Evolutionary conservation across 2,888 invertebrate genomes (phyloP), one percentile per base, ranked within the genome.

Genomic region (Melanostoma mellinum): DNA sequence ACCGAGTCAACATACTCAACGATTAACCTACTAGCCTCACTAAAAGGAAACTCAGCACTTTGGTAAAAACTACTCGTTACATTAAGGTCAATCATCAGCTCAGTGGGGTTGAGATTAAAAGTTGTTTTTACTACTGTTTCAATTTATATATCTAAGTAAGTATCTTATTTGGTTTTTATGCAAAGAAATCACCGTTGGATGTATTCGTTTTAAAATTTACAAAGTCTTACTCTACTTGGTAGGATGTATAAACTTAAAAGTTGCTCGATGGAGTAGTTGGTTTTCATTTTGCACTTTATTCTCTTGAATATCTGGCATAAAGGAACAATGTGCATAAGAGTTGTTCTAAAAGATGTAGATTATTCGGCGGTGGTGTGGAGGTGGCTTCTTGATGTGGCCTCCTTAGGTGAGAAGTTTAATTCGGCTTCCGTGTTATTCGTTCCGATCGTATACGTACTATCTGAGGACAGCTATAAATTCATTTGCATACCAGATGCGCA

Each of bases 261-360:
- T 65, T 84, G 74, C 69, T 60, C 20, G 33, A n/a, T 35, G 20
- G 53, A 79, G 67, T 67, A 79, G 71, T 71, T 36, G 55, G 71
- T 84, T 79, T 84, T 84, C 84, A 84, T 84, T 79, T 84, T 84
- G 79, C 84, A 84, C 74, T 84, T 84, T 60, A 84, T 84, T 74
- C 75, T 84, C 67, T 79, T 78, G 60, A 79, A 79, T 71, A 84
- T 74, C 65, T 78, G 78, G 50, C 69, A 69, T 10, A 48, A 44
- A 69, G 74, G 67, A 67, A 79, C 84, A 84, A 84, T 79, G 84
- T 79, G 84, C 84, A 84, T 84, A 84, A 79, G 84, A 84, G 84
- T 84, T 79, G 60, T 60, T 84, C 84, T 84, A 84, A 71, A 75
- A 48, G 48, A 71, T 84, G 68, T 38, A 67, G 50, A 79, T 79